Evolutionary conservation across 2,797 vertebrate species (phyloP).

Genomic region (Bradypodion pumilum): DNA sequence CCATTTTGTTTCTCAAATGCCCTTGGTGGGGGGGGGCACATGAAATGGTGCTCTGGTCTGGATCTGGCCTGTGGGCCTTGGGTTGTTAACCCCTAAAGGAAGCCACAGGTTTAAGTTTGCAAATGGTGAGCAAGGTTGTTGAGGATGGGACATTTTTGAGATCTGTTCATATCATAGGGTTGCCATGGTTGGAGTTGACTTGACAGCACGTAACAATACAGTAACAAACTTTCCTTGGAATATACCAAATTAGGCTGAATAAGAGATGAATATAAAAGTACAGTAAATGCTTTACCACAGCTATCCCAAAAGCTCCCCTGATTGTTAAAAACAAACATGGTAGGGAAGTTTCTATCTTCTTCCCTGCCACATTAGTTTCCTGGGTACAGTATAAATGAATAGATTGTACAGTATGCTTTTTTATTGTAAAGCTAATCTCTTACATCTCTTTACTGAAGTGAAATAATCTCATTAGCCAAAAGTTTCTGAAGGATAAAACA

Average conservation of each 20-base stretch:
- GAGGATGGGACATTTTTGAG: too few species aligned
- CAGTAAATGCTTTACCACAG: neutral
- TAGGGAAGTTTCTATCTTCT: neutral
- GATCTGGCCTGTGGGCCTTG: too few species aligned
- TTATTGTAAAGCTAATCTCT: neutral
- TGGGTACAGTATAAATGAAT: neutral
- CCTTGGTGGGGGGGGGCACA: too few species aligned
- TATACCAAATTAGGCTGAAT: neutral
- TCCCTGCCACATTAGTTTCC: neutral
- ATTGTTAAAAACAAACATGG: neutral
- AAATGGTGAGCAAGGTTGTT: too few species aligned
- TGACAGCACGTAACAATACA: too few species aligned
- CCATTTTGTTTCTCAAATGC: too few species aligned
- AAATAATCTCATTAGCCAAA: constrained; percentile 68
- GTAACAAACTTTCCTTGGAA: neutral
- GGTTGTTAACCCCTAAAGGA: too few species aligned
- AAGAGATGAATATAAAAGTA: neutral
- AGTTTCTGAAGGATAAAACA: constrained; percentile 69
- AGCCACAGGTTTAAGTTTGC: too few species aligned
- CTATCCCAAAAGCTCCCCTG: neutral
- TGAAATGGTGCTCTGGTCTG: too few species aligned
- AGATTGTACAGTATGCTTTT: neutral
- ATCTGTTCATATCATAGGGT: too few species aligned
- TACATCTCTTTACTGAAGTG: constrained; percentile 65
- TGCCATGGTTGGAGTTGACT: too few species aligned